Evolutionary conservation across 1,140 invertebrate species (phyloP).

Genomic region (Zaprionus gabonicus): DNA sequence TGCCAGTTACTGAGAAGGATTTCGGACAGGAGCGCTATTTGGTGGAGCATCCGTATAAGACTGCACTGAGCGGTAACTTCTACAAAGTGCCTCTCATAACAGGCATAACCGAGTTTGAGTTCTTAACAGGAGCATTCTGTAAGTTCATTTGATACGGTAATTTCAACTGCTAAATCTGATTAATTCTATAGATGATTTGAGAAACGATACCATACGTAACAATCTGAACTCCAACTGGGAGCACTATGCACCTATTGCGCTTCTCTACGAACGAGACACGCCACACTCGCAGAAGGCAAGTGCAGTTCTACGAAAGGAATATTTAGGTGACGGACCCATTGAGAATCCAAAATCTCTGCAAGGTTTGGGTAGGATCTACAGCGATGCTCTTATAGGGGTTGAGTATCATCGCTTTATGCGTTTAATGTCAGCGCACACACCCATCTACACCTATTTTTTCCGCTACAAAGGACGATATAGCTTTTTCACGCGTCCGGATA

Average conservation of each 20-base stretch:
- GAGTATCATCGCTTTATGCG: slow-evolving; percentile 85
- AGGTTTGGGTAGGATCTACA: slow-evolving; percentile 80
- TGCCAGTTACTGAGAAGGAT: slow-evolving; percentile 88
- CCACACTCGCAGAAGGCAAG: slow-evolving; percentile 83
- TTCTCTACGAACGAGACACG: slow-evolving; percentile 86
- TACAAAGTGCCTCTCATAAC: slow-evolving; percentile 88
- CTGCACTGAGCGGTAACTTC: slow-evolving; percentile 86
- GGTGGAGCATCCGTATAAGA: slow-evolving; percentile 86
- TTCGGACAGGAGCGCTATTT: slow-evolving; percentile 89
- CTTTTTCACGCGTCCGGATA: slow-evolving; percentile 84
- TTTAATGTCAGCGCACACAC: slow-evolving; percentile 84
- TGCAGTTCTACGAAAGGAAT: slow-evolving; percentile 55
- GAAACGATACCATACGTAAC: slow-evolving; percentile 52
- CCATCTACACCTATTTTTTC: slow-evolving; percentile 86
- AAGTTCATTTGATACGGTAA: slow-evolving; percentile 42
- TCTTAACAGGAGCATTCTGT: slow-evolving; percentile 85
- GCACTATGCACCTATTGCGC: slow-evolving; percentile 85
- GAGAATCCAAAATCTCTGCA: slow-evolving; percentile 54
- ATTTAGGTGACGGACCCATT: slow-evolving; percentile 44
- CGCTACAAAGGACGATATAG: slow-evolving; percentile 86
- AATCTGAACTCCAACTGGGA: slow-evolving; percentile 85
- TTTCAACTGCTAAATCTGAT: slow-evolving; percentile 54
- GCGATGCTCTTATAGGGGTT: slow-evolving; percentile 85
- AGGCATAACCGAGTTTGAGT: slow-evolving; percentile 88
- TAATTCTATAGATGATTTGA: slow-evolving; percentile 50